Evolutionary conservation across 2,888 invertebrate genomes (phyloP).

Genomic region (Sepiola atlantica): DNA sequence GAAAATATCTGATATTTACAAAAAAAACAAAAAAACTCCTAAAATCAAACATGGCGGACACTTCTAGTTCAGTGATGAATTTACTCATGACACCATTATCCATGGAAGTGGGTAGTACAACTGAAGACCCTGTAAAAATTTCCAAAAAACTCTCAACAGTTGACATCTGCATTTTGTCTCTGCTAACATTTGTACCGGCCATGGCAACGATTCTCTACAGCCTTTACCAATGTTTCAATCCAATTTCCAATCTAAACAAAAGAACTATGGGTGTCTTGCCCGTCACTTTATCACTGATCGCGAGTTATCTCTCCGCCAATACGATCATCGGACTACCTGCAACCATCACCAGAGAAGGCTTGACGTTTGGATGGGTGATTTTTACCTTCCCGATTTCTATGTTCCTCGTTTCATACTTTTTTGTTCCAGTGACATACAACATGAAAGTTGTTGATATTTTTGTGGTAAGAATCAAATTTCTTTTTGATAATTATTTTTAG

Average conservation of each 20-base stretch:
- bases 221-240: neutral
- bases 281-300: neutral
- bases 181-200: neutral
- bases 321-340: constrained; percentile 32
- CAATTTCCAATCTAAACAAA: neutral
- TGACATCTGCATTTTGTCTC: neutral
- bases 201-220: neutral
- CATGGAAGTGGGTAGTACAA: neutral
- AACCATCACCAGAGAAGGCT: neutral
- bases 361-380: constrained; percentile 37
- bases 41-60: neutral
- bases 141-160: neutral
- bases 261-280: neutral
- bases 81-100: neutral
- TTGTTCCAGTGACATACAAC: constrained; percentile 39
- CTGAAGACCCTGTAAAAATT: neutral
- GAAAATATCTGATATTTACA: neutral
- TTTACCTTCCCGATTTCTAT: neutral
- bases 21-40: neutral
- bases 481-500: neutral
- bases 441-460: neutral
- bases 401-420: neutral
- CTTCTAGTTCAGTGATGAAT: neutral
- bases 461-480: neutral
- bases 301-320: constrained; percentile 38